Conservation (phyloP, 2,113 vertebrate genomes). For the Enhydra lutris region DNA sequence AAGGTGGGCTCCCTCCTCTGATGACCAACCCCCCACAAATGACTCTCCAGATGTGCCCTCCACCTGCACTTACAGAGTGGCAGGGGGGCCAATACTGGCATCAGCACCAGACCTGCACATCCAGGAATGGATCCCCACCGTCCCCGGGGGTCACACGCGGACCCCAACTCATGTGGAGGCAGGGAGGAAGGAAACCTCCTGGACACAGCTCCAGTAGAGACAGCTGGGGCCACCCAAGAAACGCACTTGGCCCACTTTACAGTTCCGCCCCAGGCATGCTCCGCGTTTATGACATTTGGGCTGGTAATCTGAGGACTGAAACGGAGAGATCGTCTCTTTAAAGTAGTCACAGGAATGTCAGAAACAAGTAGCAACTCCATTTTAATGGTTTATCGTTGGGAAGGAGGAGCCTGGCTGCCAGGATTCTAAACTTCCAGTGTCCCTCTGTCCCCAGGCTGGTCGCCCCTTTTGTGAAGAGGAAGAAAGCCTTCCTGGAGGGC, state of each 20-base stretch:
- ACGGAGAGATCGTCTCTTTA: background rate
- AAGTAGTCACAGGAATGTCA: slow-evolving; percentile 1
- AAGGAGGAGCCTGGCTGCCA: background rate
- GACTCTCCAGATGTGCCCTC: background rate
- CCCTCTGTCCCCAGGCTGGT: background rate
- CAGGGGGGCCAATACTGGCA: background rate
- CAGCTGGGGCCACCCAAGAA: background rate
- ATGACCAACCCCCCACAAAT: background rate
- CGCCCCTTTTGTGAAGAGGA: background rate
- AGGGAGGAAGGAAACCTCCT: background rate
- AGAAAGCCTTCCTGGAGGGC: background rate
- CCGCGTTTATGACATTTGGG: background rate
- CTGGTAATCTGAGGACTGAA: background rate
- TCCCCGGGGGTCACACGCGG: background rate
- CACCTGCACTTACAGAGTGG: background rate
- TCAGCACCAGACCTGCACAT: background rate
- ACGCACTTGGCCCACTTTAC: background rate
- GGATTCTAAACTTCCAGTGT: fast-evolving
- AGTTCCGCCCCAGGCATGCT: background rate
- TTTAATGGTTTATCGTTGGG: background rate
- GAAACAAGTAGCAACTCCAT: background rate
- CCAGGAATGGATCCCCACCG: background rate
- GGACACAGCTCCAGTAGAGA: background rate
- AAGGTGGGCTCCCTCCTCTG: background rate
- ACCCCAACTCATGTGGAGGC: background rate